Evolutionary conservation across 2,797 vertebrate genomes (phyloP), one percentile per base, ranked within the genome.

Genomic region (Betta splendens): DNA sequence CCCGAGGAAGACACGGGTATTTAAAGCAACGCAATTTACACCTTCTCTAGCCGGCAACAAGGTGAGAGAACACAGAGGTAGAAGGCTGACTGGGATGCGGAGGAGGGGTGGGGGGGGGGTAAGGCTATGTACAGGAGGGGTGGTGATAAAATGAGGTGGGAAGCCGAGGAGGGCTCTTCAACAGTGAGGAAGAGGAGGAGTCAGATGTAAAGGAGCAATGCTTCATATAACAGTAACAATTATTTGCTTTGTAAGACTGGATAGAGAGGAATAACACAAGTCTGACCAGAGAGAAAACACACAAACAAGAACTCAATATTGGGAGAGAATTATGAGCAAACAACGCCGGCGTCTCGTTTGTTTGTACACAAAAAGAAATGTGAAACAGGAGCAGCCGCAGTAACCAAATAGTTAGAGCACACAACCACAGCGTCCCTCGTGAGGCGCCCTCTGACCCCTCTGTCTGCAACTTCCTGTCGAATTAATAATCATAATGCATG

Each of bases 1-100:
- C 70, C 58, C 3, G 17, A 26, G 46, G 67, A 77, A 84, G 81
- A 85, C 83, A 85, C 55, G 47, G 85, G 69, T 92, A 92, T 92
- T 92, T 89, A 91, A 91, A 91, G 89, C 55, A 85, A 84, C 77
- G 74, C 80, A 89, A 90, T 90, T 91, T 90, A 87, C 90, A 90
- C 90, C 73, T 85, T 72, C 61, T 48, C 50, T 29, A 62, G 51
- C 54, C 46, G 44, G 60, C 53, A 71, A 61, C 61, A 72, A 82
- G 79, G 78, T 83, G 75, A 76, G 60, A 72, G 62, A 69, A 70
- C 10, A 1, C 48, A 45, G 72, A 67, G 64, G 48, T 64, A 69
- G 66, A 54, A 67, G 49, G 62, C 55, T 68, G 56, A 54, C 71
- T 58, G 55, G 69, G 69, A 64, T 70, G 70, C 26, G 40, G 67